Evolutionary conservation across 2,888 invertebrate genomes (phyloP).

Genomic region (Celastrina argiolus): DNA sequence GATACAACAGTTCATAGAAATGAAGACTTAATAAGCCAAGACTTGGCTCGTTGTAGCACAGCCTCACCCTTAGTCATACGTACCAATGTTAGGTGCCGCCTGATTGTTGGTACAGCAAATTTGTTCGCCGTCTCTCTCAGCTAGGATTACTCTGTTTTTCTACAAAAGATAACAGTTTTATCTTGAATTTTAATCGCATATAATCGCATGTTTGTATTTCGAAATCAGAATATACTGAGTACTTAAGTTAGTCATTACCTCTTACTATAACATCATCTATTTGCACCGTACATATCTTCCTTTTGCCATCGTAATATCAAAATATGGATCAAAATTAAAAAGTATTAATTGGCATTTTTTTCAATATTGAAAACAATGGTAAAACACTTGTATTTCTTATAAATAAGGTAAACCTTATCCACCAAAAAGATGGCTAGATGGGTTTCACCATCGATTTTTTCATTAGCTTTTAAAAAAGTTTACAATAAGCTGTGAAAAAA

Average conservation of each 20-base stretch:
- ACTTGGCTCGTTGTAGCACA: slow-evolving; percentile 31
- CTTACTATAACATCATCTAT: background rate
- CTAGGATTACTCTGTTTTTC: slow-evolving; percentile 72
- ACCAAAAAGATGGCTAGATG: no score
- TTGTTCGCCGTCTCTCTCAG: slow-evolving; percentile 65
- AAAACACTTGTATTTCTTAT: no score
- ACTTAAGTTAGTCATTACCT: slow-evolving; percentile 20
- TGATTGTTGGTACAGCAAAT: slow-evolving; percentile 73
- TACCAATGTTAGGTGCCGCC: slow-evolving; percentile 60
- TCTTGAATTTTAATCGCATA: slow-evolving; percentile 57
- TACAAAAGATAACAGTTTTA: slow-evolving; percentile 66
- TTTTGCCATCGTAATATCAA: no score
- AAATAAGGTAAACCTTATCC: no score
- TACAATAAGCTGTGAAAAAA: no score
- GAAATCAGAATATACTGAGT: slow-evolving; percentile 40
- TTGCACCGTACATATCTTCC: background rate
- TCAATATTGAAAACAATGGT: no score
- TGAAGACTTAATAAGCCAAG: background rate
- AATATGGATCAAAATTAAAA: no score
- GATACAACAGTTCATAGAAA: background rate
- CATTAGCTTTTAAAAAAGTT: no score
- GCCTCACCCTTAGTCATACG: slow-evolving; percentile 48
- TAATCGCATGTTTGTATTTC: slow-evolving; percentile 55
- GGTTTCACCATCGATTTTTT: no score
- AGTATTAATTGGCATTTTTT: no score